Conservation (phyloP, 2,113 vertebrate species). For the Brachyistius frenatus region DNA sequence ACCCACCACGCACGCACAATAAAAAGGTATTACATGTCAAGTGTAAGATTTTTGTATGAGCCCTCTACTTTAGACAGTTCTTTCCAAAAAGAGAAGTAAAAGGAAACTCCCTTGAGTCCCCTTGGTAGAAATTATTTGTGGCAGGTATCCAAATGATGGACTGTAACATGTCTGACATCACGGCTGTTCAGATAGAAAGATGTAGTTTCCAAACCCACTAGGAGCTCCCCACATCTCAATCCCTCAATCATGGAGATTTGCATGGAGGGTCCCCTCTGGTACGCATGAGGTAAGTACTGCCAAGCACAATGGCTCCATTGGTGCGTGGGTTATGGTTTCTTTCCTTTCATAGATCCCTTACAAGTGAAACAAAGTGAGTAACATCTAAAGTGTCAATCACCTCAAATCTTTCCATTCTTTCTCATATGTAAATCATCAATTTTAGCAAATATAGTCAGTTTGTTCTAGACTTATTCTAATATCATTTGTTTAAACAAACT, state of each 20-base stretch:
- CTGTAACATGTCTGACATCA: slow-evolving; percentile 54
- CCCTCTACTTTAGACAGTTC: slow-evolving; percentile 26
- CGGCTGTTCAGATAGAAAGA: slow-evolving; percentile 58
- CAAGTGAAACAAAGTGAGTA: slow-evolving; percentile 14
- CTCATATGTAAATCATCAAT: not conserved
- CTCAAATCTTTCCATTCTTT: slow-evolving; percentile 12
- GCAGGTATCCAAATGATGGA: slow-evolving; percentile 65
- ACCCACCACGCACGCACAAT: slow-evolving; percentile 14
- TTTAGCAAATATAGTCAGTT: slow-evolving; percentile 30
- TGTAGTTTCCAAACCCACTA: slow-evolving; percentile 52
- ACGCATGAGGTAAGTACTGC: slow-evolving; percentile 60
- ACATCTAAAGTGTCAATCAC: slow-evolving; percentile 12
- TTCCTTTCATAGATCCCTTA: slow-evolving; percentile 25
- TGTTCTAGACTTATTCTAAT: slow-evolving; percentile 19
- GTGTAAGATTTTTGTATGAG: slow-evolving; percentile 28
- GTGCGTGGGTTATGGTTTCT: not conserved
- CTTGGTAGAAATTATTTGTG: slow-evolving; percentile 51
- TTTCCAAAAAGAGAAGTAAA: slow-evolving; percentile 44
- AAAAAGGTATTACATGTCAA: slow-evolving; percentile 45
- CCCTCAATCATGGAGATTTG: slow-evolving; percentile 41
- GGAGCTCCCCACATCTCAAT: slow-evolving; percentile 34
- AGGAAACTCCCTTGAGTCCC: slow-evolving; percentile 32
- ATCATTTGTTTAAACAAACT: slow-evolving; percentile 6
- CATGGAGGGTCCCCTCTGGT: slow-evolving; percentile 19
- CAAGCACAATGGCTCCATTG: slow-evolving; percentile 10